Percentiles rank a stretch among this genome's conserved stretches.
Evolutionary conservation across 2,797 vertebrate species (phyloP).

Genomic region (Tarsius wallacei): DNA sequence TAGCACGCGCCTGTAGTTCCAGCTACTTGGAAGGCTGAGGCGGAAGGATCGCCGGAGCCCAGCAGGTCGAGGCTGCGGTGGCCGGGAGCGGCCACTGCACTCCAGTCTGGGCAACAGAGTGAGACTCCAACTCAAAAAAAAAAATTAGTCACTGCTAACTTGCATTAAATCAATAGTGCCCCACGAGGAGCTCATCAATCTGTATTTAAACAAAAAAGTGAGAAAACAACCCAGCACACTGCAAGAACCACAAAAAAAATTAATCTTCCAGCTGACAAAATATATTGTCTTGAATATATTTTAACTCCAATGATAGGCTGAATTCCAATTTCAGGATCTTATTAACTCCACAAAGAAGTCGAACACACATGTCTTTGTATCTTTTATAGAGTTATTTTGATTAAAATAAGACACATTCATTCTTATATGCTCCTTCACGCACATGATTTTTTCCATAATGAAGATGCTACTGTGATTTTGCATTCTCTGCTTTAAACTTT

Average conservation of each 20-base stretch:
- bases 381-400: background rate
- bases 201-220: conserved; percentile 49
- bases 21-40: no score
- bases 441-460: background rate
- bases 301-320: background rate
- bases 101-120: no score
- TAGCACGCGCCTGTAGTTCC: no score
- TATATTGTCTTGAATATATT: conserved; percentile 14
- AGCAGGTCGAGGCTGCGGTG: no score
- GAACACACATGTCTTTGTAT: background rate
- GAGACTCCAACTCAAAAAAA: no score
- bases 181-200: background rate
- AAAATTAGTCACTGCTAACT: conserved; percentile 3
- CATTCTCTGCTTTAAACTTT: background rate
- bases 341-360: background rate
- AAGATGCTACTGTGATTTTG: background rate
- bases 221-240: background rate
- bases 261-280: conserved; percentile 49
- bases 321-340: conserved; percentile 35
- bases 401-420: background rate
- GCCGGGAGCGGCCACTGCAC: no score
- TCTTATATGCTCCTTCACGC: background rate
- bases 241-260: conserved; percentile 37
- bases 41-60: no score
- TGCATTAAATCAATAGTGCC: background rate